Conservation (phyloP, 2,797 vertebrate genomes). For the Tapera naevia region DNA sequence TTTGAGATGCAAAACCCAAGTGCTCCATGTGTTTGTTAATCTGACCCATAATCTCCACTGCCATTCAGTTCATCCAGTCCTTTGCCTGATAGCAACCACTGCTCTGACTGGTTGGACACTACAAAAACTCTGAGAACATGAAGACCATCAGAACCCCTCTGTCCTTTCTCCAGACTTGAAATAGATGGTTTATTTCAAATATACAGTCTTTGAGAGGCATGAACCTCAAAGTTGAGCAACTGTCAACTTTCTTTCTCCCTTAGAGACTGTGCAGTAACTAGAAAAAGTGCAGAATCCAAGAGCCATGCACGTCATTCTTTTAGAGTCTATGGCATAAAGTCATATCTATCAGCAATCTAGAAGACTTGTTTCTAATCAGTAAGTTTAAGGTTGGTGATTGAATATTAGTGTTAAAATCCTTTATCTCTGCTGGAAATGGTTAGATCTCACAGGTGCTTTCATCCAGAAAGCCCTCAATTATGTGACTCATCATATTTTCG, state of each 20-base stretch:
- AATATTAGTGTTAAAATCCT: not conserved
- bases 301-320: not conserved
- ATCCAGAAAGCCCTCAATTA: not conserved
- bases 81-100: slow-evolving; percentile 73
- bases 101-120: slow-evolving; percentile 73
- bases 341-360: not conserved
- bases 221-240: not conserved
- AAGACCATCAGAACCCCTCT: slow-evolving; percentile 76
- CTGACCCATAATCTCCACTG: slow-evolving; percentile 45
- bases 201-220: not conserved
- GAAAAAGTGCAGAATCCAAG: not conserved
- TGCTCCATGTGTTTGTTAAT: not conserved
- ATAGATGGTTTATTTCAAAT: slow-evolving; percentile 37
- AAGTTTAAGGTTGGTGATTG: not conserved
- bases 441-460: not conserved
- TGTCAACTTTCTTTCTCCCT: not conserved
- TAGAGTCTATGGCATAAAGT: not conserved
- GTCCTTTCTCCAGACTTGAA: slow-evolving; percentile 83
- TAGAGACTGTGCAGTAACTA: not conserved
- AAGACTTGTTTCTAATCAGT: not conserved
- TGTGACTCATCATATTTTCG: not conserved
- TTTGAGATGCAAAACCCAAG: not conserved
- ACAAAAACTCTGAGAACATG: slow-evolving; percentile 80
- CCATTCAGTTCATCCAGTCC: slow-evolving; percentile 71
- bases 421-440: not conserved